Percentiles rank a stretch among this genome's conserved stretches.
These are phyloP conservation scores for Chaetophractus vellerosus DNA, from an alignment of 2,797 vertebrate genomes.

Conservation along the genomic window DNA sequence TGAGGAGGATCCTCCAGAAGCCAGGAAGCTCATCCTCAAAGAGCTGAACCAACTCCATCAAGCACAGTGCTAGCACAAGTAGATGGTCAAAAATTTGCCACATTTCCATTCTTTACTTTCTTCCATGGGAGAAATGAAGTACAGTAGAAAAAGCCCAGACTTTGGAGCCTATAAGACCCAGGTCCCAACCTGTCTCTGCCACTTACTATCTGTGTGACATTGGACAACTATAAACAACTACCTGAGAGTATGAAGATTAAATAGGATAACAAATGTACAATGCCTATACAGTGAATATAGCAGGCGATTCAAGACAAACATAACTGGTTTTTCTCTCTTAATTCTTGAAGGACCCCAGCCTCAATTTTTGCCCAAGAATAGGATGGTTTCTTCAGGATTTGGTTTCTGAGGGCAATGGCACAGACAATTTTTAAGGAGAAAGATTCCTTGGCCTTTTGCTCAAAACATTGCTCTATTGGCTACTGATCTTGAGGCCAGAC, in stretches of 20 bases:
- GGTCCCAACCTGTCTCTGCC: neutral
- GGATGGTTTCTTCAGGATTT: neutral
- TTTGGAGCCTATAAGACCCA: neutral
- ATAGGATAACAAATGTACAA: neutral
- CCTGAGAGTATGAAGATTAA: neutral
- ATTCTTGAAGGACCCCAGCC: neutral
- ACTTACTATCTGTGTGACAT: neutral
- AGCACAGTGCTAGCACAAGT: neutral
- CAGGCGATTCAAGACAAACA: neutral
- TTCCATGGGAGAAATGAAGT: neutral
- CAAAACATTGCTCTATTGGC: neutral
- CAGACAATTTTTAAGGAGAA: neutral
- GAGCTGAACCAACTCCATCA: neutral
- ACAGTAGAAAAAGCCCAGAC: neutral
- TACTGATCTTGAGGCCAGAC: neutral
- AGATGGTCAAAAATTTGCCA: neutral
- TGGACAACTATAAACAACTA: neutral
- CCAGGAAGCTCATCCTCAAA: neutral
- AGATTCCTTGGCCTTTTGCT: neutral
- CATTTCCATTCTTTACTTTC: neutral
- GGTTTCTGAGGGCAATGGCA: conserved; percentile 8
- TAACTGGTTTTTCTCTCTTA: neutral
- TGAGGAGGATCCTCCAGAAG: neutral
- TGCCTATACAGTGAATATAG: neutral
- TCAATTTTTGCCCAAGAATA: neutral